Evolutionary conservation across 2,797 vertebrate species (phyloP).

Genomic region (Hypotaenidia okinawae): DNA sequence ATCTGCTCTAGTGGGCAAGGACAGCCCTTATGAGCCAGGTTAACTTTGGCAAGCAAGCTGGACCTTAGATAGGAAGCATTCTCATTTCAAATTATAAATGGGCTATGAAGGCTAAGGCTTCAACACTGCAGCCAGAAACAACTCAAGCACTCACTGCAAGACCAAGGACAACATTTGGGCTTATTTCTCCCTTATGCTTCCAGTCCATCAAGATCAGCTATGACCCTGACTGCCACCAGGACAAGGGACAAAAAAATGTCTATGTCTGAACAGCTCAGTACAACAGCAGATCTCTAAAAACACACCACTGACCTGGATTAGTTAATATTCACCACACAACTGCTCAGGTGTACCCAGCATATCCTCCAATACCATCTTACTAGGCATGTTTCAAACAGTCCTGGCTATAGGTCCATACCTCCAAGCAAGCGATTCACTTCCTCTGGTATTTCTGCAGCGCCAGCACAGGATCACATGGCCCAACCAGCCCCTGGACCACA

Average conservation of each 20-base stretch:
- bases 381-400: background rate
- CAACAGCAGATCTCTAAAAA: background rate
- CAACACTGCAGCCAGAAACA: background rate
- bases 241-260: background rate
- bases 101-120: background rate
- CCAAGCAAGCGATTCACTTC: background rate
- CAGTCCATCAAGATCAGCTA: background rate
- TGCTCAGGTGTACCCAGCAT: background rate
- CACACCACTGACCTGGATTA: background rate
- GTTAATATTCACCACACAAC: background rate
- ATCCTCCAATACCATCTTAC: background rate
- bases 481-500: background rate
- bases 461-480: constrained; percentile 37
- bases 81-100: background rate
- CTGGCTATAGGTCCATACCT: background rate
- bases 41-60: background rate
- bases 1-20: background rate
- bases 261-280: background rate
- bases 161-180: background rate
- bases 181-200: background rate
- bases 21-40: background rate
- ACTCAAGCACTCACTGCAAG: background rate
- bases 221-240: background rate
- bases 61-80: background rate
- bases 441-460: background rate